Conservation (phyloP, 2,113 vertebrate genomes). For the Harpagus bidentatus region DNA sequence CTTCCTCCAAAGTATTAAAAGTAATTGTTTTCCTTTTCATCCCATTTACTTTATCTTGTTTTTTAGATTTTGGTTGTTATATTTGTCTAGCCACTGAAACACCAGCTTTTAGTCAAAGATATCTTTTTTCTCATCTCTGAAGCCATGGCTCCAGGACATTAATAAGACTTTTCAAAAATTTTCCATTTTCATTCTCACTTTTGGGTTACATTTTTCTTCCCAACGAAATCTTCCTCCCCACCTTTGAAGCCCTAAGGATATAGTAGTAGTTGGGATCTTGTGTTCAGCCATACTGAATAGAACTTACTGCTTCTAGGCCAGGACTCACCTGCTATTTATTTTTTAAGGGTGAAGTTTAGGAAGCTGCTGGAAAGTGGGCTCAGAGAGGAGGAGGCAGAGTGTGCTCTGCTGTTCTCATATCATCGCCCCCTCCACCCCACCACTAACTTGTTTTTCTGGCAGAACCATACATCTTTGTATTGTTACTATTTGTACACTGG, state of each 20-base stretch:
- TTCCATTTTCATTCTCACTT: neutral
- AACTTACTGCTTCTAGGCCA: neutral
- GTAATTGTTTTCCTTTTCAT: neutral
- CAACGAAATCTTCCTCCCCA: neutral
- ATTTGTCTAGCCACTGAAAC: neutral
- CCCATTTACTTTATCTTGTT: neutral
- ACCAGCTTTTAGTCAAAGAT: neutral
- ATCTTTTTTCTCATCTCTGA: neutral
- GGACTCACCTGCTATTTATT: neutral
- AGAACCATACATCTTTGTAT: neutral
- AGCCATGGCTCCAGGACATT: neutral
- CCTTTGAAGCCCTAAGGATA: neutral
- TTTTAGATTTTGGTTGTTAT: neutral
- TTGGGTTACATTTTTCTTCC: neutral
- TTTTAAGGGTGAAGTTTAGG: neutral
- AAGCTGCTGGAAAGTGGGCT: neutral
- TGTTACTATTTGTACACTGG: neutral
- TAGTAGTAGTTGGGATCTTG: neutral
- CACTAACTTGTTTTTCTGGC: neutral
- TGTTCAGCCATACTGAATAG: neutral
- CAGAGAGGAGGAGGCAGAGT: neutral
- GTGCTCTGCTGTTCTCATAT: neutral
- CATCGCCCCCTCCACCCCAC: neutral
- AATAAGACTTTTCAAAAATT: neutral
- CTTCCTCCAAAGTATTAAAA: neutral